Evolutionary conservation across 2,888 invertebrate genomes (phyloP).

Genomic region (Caenorhabditis macrosperma): DNA sequence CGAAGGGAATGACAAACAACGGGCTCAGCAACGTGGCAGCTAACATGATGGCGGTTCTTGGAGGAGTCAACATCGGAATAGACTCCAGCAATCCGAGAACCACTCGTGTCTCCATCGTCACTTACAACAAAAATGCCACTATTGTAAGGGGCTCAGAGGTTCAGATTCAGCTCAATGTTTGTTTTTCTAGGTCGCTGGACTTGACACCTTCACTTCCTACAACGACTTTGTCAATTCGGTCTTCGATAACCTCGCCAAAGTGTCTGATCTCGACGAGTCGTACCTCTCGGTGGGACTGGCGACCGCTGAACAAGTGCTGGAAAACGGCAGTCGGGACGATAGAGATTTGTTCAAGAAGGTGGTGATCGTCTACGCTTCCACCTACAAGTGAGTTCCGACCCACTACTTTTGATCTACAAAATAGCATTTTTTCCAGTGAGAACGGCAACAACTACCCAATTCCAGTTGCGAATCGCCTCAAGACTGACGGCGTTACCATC

Average conservation of each 20-base stretch:
- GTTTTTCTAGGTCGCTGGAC: background rate
- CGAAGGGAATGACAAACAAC: constrained; percentile 9
- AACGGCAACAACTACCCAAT: constrained; percentile 29
- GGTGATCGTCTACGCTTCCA: constrained; percentile 7
- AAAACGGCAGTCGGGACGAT: background rate
- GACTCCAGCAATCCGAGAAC: constrained; percentile 5
- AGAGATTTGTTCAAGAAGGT: constrained; percentile 5
- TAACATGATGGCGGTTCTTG: background rate
- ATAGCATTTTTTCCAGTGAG: background rate
- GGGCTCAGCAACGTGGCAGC: constrained; percentile 4
- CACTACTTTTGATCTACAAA: background rate
- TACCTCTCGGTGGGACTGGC: constrained; percentile 7
- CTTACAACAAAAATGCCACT: constrained; percentile 9
- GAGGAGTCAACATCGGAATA: background rate
- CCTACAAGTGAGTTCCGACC: background rate
- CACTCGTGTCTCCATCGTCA: constrained; percentile 30
- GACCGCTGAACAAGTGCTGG: constrained; percentile 15
- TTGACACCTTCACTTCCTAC: background rate
- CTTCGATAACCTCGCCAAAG: background rate
- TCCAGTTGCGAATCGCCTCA: constrained; percentile 33
- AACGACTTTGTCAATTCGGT: constrained; percentile 6
- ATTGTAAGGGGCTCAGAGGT: background rate
- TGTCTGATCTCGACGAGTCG: background rate
- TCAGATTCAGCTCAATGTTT: background rate
- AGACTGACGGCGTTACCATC: constrained; percentile 35